Conservation (phyloP, 1,140 invertebrate genomes). For the Triops longicaudatus region DNA sequence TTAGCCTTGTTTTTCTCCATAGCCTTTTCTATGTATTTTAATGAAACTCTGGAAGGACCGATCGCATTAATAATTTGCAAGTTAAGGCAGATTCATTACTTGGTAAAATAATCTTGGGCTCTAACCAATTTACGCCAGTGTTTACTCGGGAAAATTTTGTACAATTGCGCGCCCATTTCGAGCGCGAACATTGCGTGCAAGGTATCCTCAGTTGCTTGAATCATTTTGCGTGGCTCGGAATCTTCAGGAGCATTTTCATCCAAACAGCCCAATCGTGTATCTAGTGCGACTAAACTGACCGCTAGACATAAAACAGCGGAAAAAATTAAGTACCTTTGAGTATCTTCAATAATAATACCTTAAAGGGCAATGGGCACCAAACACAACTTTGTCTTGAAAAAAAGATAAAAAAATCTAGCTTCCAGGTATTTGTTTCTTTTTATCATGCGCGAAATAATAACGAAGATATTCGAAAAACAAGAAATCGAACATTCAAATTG, state of each 20-base stretch:
- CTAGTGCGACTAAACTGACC: conserved; percentile 35
- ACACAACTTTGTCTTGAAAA: too few species aligned
- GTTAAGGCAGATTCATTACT: conserved; percentile 56
- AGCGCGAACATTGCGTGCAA: conserved; percentile 32
- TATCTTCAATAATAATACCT: too few species aligned
- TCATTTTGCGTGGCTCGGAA: conserved; percentile 30
- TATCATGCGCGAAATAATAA: too few species aligned
- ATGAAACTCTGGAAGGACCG: conserved; percentile 48
- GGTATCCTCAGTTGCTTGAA: conserved; percentile 34
- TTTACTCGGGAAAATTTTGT: conserved; percentile 29
- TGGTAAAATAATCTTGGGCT: conserved; percentile 79
- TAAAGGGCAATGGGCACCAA: too few species aligned
- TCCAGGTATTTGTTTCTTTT: too few species aligned
- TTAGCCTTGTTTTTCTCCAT: conserved; percentile 48
- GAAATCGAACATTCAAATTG: too few species aligned
- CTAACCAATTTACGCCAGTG: conserved; percentile 36
- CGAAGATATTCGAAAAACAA: too few species aligned
- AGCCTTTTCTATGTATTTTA: conserved; percentile 69
- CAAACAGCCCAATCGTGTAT: conserved; percentile 36
- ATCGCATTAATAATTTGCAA: not conserved
- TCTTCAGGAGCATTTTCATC: conserved; percentile 28
- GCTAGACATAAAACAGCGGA: too few species aligned
- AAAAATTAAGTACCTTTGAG: too few species aligned
- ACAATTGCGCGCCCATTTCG: conserved; percentile 32
- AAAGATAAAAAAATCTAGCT: too few species aligned